These are phyloP conservation scores for Drosophila leonis DNA, from an alignment of 2,888 invertebrate species.

Conservation along the genomic window DNA sequence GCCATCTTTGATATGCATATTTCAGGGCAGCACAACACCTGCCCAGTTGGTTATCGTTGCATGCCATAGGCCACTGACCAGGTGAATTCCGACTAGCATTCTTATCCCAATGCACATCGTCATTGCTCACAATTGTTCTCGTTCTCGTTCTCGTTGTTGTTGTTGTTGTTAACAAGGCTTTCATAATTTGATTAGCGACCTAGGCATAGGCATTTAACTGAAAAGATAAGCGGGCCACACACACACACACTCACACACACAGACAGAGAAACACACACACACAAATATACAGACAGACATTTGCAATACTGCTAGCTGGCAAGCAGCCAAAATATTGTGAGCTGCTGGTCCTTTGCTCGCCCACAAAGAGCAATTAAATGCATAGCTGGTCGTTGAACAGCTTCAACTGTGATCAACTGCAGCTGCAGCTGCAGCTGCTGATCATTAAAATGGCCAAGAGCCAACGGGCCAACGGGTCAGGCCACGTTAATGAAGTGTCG, in stretches of 20 bases:
- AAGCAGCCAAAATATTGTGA: conserved; percentile 46
- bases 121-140: conserved; percentile 38
- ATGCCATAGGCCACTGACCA: conserved; percentile 43
- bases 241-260: conserved; percentile 22
- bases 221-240: conserved; percentile 67
- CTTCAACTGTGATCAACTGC: conserved; percentile 50
- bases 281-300: conserved; percentile 24
- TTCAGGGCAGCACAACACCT: not conserved
- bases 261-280: conserved; percentile 15
- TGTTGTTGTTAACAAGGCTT: conserved; percentile 58
- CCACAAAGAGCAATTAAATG: conserved; percentile 54
- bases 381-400: conserved; percentile 39
- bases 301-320: conserved; percentile 39
- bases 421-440: conserved; percentile 39
- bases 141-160: conserved; percentile 22
- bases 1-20: conserved; percentile 6
- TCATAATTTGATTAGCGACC: conserved; percentile 76
- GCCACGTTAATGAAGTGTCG: conserved; percentile 67
- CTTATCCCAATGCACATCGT: conserved; percentile 48
- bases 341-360: conserved; percentile 4
- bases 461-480: conserved; percentile 13
- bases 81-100: conserved; percentile 33
- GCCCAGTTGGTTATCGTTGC: conserved; percentile 21
- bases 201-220: conserved; percentile 72
- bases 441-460: conserved; percentile 43